A percentile compares a stretch with the other conserved stretches of the same genome.
phyloP scores from a whole-genome alignment of 1,140 invertebrate genomes.

The Cheumatopsyche charites region DNA sequence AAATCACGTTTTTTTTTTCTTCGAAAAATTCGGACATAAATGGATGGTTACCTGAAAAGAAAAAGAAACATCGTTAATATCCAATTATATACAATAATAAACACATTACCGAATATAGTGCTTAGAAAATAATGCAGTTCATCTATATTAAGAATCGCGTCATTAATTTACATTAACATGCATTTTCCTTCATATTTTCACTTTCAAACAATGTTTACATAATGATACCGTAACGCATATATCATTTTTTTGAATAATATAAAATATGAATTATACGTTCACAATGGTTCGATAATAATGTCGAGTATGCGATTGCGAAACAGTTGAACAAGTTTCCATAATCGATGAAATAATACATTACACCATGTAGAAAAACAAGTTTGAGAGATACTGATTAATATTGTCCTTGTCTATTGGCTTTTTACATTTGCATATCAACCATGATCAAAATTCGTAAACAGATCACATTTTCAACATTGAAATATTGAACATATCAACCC shows the following conservation, averaged over 20 bases:
- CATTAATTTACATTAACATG: neutral
- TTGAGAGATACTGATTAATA: slow-evolving; percentile 7
- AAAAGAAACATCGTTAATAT: neutral
- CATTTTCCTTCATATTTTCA: slow-evolving; percentile 3
- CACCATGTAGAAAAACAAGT: slow-evolving; percentile 1
- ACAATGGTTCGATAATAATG: neutral
- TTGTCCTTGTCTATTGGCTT: slow-evolving; percentile 7
- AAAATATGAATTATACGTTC: too few species aligned
- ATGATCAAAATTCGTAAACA: too few species aligned
- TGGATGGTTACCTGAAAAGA: neutral
- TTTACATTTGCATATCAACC: too few species aligned
- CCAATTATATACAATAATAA: neutral
- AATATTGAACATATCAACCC: too few species aligned
- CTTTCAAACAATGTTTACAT: neutral
- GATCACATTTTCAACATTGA: too few species aligned
- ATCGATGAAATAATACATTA: slow-evolving; percentile 27
- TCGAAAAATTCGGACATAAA: neutral
- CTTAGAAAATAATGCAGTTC: neutral
- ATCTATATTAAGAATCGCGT: neutral
- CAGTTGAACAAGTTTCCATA: slow-evolving; percentile 28
- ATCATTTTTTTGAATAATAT: too few species aligned
- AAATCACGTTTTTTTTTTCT: neutral
- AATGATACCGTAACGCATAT: neutral
- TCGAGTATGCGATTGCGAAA: slow-evolving; percentile 1
- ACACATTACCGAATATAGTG: neutral